Conservation (phyloP, 2,888 invertebrate species). For the Andrena trimmerana region DNA sequence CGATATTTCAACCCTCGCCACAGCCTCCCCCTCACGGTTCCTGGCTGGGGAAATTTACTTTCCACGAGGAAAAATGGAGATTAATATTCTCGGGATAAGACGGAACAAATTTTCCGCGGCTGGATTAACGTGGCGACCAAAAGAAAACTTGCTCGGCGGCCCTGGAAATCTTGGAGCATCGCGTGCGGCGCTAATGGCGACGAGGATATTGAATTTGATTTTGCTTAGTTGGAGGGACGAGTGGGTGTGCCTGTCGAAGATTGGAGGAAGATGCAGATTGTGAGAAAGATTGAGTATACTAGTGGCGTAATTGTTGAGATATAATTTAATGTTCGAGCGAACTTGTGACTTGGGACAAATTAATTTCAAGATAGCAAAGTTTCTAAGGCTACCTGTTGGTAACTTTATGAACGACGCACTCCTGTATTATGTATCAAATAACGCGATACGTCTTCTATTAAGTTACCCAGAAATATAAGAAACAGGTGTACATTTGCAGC, state of each 20-base stretch:
- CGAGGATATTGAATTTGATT: not conserved
- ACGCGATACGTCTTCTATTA: no score
- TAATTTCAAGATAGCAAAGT: no score
- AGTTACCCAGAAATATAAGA: no score
- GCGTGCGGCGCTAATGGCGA: not conserved
- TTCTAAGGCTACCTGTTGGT: no score
- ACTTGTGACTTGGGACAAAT: no score
- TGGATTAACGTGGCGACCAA: not conserved
- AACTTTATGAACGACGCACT: no score
- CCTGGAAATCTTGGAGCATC: not conserved
- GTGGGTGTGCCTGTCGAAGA: not conserved
- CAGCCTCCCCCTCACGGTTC: not conserved
- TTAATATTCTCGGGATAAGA: constrained; percentile 2
- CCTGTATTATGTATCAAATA: no score
- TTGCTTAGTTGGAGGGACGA: not conserved
- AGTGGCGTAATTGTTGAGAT: no score
- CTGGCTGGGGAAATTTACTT: constrained; percentile 18
- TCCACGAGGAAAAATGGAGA: not conserved
- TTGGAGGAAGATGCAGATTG: not conserved
- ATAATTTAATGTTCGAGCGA: no score
- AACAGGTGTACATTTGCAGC: no score
- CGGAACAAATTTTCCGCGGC: constrained; percentile 12
- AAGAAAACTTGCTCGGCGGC: not conserved
- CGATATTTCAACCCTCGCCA: not conserved
- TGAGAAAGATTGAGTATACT: not conserved